Base-by-base conservation (phyloP, 1,140 invertebrate genomes). In the Neocloeon triangulifer region DNA sequence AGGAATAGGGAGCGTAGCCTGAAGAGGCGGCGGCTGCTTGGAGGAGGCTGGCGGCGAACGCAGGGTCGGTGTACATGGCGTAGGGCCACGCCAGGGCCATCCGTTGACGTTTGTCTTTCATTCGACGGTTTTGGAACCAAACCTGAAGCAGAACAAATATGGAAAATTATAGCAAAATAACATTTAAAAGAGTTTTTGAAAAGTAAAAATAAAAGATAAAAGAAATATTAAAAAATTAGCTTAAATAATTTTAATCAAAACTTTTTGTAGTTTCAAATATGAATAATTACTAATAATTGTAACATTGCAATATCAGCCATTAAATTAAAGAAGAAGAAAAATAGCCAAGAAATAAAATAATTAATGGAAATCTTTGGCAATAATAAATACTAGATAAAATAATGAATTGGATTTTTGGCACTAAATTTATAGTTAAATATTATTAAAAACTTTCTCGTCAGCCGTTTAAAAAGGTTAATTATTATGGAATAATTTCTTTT, bases 101-200 rank as follows among this genome's bases (percentile, higher is more conserved):
- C 6, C 85, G 55, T 49, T 97, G 89, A 0, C 91, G 63, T 44
- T 96, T 97, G 56, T 96, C 88, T 49, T 97, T 97, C 92, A 97
- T 97, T n/a, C 92, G 63, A 9, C 92, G 66, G 46, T 97, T 97
- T 66, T 97, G 92, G 49, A 97, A 97, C 92, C 92, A 97, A 3
- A 97, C 88, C 84, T 89, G 59, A 1, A 51, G 56, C 43, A 47
- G 52, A 51, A 49, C 42, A 48, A 40, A 43, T 40, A 26, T 37
- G 28, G 35, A 44, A 43, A 19, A 23, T 23, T n/a, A 8, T 8
- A 23, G n/a, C 7, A 8, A 23, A 23, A 23, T n/a, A n/a, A 8
- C 21, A 23, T 8, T 8, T 8, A 23, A 23, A 8, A n/a, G 21
- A 8, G 21, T 23, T 8, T 23, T 23, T 23, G 21, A 23, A n/a